phyloP scores from a whole-genome alignment of 2,888 invertebrate species.

The Caenorhabditis angaria region DNA sequence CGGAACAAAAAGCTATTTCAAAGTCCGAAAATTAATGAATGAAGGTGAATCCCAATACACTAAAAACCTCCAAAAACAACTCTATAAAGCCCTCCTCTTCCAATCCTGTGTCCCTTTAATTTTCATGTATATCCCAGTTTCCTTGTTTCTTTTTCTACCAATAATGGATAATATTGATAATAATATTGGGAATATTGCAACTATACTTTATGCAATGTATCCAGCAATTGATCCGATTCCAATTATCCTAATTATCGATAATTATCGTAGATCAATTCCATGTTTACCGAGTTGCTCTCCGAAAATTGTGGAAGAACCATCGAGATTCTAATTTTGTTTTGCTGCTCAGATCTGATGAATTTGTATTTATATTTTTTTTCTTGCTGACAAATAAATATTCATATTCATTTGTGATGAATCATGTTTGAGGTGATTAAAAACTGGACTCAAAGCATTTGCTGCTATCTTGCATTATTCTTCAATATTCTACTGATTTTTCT shows the following conservation, averaged over 20 bases:
- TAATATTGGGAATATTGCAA: conserved; percentile 8
- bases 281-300: too few relatives aligned
- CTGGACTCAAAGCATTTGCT: too few relatives aligned
- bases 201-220: conserved; percentile 13
- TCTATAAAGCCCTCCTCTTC: conserved; percentile 23
- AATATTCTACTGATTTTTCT: neutral
- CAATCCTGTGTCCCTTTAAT: conserved; percentile 30
- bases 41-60: conserved; percentile 25
- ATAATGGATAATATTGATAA: conserved; percentile 17
- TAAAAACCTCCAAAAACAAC: conserved; percentile 24
- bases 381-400: too few relatives aligned
- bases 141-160: conserved; percentile 17
- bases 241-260: conserved; percentile 25
- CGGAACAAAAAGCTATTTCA: conserved; percentile 10
- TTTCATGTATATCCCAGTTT: conserved; percentile 30
- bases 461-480: neutral
- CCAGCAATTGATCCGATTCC: conserved; percentile 29
- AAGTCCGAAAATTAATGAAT: conserved; percentile 14
- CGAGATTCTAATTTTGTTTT: too few relatives aligned
- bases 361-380: too few relatives aligned
- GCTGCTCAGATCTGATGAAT: too few relatives aligned
- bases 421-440: too few relatives aligned
- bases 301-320: too few relatives aligned
- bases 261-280: conserved; percentile 17
- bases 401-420: too few relatives aligned